These are phyloP conservation scores for Lithophane leautieri DNA, from an alignment of 2,888 invertebrate genomes.

Conservation along the genomic window DNA sequence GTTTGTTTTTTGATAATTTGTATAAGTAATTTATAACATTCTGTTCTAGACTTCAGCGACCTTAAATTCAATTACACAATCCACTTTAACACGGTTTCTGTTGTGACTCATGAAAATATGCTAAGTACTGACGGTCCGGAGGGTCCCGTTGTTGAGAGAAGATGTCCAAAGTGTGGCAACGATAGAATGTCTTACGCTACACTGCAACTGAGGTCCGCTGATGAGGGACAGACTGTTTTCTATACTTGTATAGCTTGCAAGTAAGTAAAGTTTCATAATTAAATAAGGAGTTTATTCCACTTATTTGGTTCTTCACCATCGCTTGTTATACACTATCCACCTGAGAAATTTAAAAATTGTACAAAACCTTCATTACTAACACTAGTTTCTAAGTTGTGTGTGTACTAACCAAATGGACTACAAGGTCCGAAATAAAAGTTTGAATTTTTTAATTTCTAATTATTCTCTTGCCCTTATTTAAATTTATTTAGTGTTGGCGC, in stretches of 20 bases:
- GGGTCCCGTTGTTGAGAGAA: conserved; percentile 95
- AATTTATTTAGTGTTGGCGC: too few relatives aligned
- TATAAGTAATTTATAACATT: not conserved
- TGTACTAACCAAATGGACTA: too few relatives aligned
- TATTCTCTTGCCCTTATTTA: too few relatives aligned
- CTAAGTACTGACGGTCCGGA: conserved; percentile 89
- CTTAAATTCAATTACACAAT: conserved; percentile 93
- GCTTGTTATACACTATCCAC: too few relatives aligned
- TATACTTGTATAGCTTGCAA: conserved; percentile 98
- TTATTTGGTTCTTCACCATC: too few relatives aligned
- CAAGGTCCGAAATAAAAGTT: too few relatives aligned
- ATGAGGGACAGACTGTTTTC: conserved; percentile 99
- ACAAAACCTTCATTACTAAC: too few relatives aligned
- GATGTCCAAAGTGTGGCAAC: conserved; percentile 96
- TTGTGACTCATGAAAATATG: conserved; percentile 78
- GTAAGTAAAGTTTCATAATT: conserved; percentile 85
- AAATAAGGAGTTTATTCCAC: not conserved
- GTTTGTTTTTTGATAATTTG: not conserved
- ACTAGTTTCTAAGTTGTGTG: too few relatives aligned
- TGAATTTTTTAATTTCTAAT: too few relatives aligned
- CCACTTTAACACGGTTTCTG: conserved; percentile 92
- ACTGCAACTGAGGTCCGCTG: conserved; percentile 98
- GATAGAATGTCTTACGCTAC: conserved; percentile 99
- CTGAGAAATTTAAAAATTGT: too few relatives aligned
- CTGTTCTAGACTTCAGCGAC: conserved; percentile 91